phyloP scores from a whole-genome alignment of 2,797 vertebrate genomes.

The Hyperoplus lanceolatus region DNA sequence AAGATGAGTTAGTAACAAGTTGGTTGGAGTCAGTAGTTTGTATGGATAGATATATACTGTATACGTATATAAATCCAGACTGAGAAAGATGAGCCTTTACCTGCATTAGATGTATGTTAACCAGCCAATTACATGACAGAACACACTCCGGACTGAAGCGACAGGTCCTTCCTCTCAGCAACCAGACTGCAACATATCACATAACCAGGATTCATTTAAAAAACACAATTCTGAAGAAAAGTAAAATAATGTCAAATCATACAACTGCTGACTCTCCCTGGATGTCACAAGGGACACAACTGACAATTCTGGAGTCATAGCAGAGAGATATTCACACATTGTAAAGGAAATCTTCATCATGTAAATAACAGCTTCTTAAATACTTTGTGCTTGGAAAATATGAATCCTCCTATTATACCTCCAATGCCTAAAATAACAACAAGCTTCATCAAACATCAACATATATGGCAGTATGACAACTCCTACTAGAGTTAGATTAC shows the following conservation, averaged over 20 bases:
- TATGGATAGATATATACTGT: no score
- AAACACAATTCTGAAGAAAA: background rate
- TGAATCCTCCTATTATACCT: background rate
- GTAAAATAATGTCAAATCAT: background rate
- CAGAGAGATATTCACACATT: background rate
- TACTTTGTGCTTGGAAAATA: background rate
- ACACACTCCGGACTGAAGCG: slow-evolving; percentile 91
- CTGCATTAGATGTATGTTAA: slow-evolving; percentile 18
- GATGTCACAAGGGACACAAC: background rate
- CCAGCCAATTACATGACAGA: slow-evolving; percentile 90
- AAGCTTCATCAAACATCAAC: background rate
- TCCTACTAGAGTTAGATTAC: background rate
- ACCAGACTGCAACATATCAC: slow-evolving; percentile 61
- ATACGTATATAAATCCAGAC: background rate
- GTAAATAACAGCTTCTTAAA: background rate
- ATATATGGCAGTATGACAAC: background rate
- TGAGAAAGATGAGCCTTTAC: slow-evolving; percentile 28
- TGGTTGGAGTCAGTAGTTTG: background rate
- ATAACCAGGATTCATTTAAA: slow-evolving; percentile 13
- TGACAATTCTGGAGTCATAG: background rate
- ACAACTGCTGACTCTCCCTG: background rate
- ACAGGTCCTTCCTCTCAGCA: slow-evolving; percentile 77
- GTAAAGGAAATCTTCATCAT: background rate
- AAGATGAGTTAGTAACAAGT: background rate
- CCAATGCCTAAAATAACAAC: background rate